A percentile compares a stretch with the other conserved stretches of the same genome.
phyloP scores from a whole-genome alignment of 23 tunicate species.

The Styela clava region DNA sequence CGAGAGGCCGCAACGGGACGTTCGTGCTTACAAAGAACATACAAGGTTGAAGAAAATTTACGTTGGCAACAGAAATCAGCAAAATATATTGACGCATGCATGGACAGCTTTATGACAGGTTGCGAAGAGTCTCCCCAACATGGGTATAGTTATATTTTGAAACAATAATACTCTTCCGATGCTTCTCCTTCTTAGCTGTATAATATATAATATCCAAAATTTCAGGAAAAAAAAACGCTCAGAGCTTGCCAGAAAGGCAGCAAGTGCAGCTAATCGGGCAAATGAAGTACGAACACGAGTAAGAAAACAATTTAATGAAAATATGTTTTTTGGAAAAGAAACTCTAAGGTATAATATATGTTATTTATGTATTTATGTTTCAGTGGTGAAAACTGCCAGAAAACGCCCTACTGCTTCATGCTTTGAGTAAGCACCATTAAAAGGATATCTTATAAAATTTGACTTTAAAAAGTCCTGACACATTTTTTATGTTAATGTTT shows the following conservation, averaged over 20 bases:
- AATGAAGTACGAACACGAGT: not conserved
- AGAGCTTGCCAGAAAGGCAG: not conserved
- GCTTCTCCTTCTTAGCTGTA: too few species aligned
- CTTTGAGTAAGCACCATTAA: too few species aligned
- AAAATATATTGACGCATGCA: not conserved
- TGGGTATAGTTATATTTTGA: not conserved
- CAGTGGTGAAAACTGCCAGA: not conserved
- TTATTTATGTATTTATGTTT: not conserved
- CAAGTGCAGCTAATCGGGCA: not conserved
- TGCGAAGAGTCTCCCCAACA: not conserved
- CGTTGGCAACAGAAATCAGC: not conserved
- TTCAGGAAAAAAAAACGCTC: too few species aligned
- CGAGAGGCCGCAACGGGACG: too few species aligned
- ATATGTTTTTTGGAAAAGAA: not conserved
- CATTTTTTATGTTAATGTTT: too few species aligned
- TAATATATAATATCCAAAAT: too few species aligned
- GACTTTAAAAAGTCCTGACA: too few species aligned
- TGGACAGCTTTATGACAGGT: not conserved
- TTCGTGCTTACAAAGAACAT: not conserved
- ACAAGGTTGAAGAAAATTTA: not conserved
- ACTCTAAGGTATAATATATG: not conserved
- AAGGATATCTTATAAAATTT: too few species aligned
- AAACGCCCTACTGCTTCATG: too few species aligned
- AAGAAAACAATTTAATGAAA: not conserved
- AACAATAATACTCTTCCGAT: too few species aligned